Evolutionary conservation across 2,888 invertebrate genomes (phyloP), one percentile per base, ranked within the genome.

Genomic region (Amaurobius ferox): DNA sequence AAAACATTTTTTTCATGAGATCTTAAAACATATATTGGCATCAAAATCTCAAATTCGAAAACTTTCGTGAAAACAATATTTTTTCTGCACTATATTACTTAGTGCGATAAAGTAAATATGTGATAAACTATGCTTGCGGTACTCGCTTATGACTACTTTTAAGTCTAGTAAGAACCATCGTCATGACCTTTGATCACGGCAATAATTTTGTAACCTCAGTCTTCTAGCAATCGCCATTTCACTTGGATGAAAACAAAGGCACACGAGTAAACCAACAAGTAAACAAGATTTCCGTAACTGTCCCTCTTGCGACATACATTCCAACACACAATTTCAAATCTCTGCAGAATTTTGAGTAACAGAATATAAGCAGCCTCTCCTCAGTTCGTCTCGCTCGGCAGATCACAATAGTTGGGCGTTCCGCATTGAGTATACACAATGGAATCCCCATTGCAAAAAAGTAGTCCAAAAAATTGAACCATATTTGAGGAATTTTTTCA

Each of bases 341-440:
- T 11, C 1, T 23, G 23, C 55, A n/a, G 23, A 55, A 55, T 55
- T 55, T 55, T 55, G 5, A n/a, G 3, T 16, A 23, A 7, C 13
- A 1, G 5, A 3, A 55, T 5, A 55, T 6, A 16, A 55, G 2
- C 23, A 6, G 55, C 11, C 7, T 55, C 19, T 55, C 23, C 5
- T 23, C 11, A 5, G 6, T 7, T 23, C 23, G 55, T 55, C 23
- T 19, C 55, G 55, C 55, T 16, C 23, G 55, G 55, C 5, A 16
- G 55, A 11, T 55, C 23, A 55, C 55, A 55, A 55, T 55, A 55
- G 23, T 23, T 23, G 55, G 55, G 55, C 55, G 55, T 55, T 55
- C 55, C 55, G 55, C 55, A 23, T 5, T 3, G 23, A 23, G 55
- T 19, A n/a, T 23, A 55, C 23, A 55, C 55, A 55, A 55, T 55